These are phyloP conservation scores for Bagarius yarrelli DNA, from an alignment of 2,113 vertebrate genomes.

Conservation along the genomic window DNA sequence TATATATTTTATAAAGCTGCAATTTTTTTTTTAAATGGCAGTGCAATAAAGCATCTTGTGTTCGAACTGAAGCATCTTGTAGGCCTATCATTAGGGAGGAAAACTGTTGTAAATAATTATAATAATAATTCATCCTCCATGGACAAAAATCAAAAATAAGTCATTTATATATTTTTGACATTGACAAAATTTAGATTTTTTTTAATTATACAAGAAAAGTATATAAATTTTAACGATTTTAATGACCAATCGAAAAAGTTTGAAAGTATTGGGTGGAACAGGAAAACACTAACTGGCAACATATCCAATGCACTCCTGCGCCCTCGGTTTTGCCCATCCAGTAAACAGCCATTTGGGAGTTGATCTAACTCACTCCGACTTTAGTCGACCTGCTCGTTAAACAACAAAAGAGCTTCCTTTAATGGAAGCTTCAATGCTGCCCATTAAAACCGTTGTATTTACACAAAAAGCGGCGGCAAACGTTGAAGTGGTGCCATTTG, in stretches of 20 bases:
- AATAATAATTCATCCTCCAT: no score
- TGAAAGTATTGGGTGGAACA: background rate
- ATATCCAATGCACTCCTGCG: background rate
- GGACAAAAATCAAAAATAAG: no score
- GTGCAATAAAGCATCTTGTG: constrained; percentile 32
- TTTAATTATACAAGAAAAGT: background rate
- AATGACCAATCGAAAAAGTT: background rate
- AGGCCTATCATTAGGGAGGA: no score
- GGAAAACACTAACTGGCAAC: background rate
- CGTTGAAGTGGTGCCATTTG: constrained; percentile 82
- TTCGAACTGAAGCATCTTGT: constrained; percentile 27
- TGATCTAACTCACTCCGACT: constrained; percentile 63
- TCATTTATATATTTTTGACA: no score
- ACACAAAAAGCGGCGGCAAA: constrained; percentile 68
- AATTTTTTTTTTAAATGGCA: constrained; percentile 20
- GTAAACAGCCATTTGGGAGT: constrained; percentile 60
- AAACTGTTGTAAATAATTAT: no score
- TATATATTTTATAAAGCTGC: constrained; percentile 5
- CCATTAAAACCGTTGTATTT: constrained; percentile 64
- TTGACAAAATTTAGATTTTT: no score
- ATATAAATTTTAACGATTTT: background rate
- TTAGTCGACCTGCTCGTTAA: constrained; percentile 60
- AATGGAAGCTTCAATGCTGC: constrained; percentile 64
- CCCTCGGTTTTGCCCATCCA: constrained; percentile 47
- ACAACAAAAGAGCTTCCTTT: constrained; percentile 61